Evolutionary conservation across 2,113 vertebrate species (phyloP), one percentile per base, ranked within the genome.

Genomic region (Mirza zaza): DNA sequence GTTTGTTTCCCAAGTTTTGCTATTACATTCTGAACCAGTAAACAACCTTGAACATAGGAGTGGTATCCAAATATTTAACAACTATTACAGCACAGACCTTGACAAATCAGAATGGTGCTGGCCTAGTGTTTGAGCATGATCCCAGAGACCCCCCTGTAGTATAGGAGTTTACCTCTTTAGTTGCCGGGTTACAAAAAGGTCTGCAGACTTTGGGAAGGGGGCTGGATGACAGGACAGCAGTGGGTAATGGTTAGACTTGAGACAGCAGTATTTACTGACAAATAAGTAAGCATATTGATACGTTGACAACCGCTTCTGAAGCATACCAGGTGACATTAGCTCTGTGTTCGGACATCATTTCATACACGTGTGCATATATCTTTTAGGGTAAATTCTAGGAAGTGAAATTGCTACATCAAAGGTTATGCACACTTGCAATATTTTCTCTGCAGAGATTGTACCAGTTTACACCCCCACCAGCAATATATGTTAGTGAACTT

Each of bases 11-110:
- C 65, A 87, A 59, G 63, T 73, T 96, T 97, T 65, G 48, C 52
- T 75, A 9, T 61, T 50, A 57, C 48, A 2, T 82, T 79, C 18
- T 55, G 75, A 67, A 67, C 77, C 67, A 67, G 67, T 4, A 39
- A 89, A 59, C 36, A 77, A 39, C 76, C 70, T 94, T 83, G 75
- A 79, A 95, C 45, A 36, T 2, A 87, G 68, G 61, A 75, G 21
- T 76, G 65, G 87, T 92, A 27, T 5, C 29, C 88, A 96, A 80
- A 81, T 94, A 87, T 91, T 80, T 70, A 92, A 42, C 36, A 65
- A 13, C 17, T 8, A 0, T 65, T 68, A 29, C 42, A 45, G 42
- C 21, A 21, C 36, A 45, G 80, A 27, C 21, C 34, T 42, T 13
- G 34, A 8, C 15, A 48, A 48, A 34, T 68, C 27, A 63, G 84